Base-by-base conservation (phyloP, 1,140 invertebrate species). In the Hylaeus volcanicus region DNA sequence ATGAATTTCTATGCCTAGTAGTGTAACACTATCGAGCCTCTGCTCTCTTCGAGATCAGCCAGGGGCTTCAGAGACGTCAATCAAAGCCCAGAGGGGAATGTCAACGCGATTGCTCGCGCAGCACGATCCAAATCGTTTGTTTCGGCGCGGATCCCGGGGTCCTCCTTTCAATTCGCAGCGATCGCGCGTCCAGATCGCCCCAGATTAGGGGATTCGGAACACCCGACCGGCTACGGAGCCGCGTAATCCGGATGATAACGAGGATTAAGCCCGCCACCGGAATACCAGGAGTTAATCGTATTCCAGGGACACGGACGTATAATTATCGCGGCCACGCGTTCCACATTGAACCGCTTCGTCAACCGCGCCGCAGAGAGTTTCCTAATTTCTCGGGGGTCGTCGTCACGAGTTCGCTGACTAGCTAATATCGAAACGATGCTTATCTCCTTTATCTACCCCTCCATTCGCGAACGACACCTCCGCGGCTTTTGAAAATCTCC, bases 181-280 rank as follows among this genome's bases (percentile, higher is more conserved):
- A 43, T 51, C 56, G 58, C 43, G 48, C 9, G 56, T 63, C 53
- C 75, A 60, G n/a, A 65, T 45, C 43, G 60, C 14, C 37, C 14
- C 37, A 45, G 61, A 79, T 71, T 39, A 65, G 45, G 39, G 53
- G 83, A 85, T 74, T 60, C 43, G 82, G 45, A 26, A 84, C 41
- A 66, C 58, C 66, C 9, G 48, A 56, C 60, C 74, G 56, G 74
- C 73, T 70, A 70, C 77, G 64, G 66, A 68, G 71, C 58, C 72
- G 69, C 81, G 89, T 91, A 91, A 91, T 90, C 88, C 85, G 72
- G 81, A 88, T 90, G 86, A 90, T 88, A 89, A 87, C 86, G 87
- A 64, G 85, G 88, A 91, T 91, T 90, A 89, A 89, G 85, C 89
- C 71, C 82, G 72, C 83, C 85, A 85, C 80, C 82, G 86, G 88